A percentile compares a stretch with the other conserved stretches of the same genome.
Evolutionary conservation across 2,113 vertebrate species (phyloP).

Genomic region (Corythoichthys intestinalis): DNA sequence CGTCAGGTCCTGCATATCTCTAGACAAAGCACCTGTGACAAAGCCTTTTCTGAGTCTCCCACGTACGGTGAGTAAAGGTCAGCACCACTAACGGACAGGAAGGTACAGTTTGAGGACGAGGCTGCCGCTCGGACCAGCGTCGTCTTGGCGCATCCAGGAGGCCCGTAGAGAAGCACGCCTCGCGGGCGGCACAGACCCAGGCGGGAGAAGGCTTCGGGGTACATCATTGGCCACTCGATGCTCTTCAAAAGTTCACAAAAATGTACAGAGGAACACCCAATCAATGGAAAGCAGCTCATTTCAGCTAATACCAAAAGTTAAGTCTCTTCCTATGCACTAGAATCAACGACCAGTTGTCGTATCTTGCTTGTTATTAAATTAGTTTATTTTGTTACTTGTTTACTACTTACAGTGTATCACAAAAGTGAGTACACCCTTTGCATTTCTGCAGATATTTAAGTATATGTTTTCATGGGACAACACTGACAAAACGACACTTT

Average conservation of each 20-base stretch:
- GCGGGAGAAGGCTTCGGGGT: slow-evolving; percentile 82
- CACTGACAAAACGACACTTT: too few species aligned
- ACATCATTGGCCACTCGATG: slow-evolving; percentile 90
- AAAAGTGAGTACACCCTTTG: too few species aligned
- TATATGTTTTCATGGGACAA: too few species aligned
- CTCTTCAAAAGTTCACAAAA: slow-evolving; percentile 69
- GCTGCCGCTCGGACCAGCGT: slow-evolving; percentile 84
- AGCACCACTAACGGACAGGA: slow-evolving; percentile 84
- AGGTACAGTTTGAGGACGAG: slow-evolving; percentile 79
- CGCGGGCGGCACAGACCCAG: slow-evolving; percentile 83
- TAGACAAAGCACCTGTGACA: slow-evolving; percentile 79
- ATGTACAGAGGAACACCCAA: background rate
- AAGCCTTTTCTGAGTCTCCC: slow-evolving; percentile 89
- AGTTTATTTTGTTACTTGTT: too few species aligned
- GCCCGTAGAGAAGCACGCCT: slow-evolving; percentile 88
- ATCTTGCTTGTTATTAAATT: too few species aligned
- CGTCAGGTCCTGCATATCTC: background rate
- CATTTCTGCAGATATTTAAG: too few species aligned
- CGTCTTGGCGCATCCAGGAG: slow-evolving; percentile 93
- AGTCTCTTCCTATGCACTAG: too few species aligned
- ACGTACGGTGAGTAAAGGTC: slow-evolving; percentile 91
- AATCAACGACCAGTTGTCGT: too few species aligned
- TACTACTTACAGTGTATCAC: too few species aligned
- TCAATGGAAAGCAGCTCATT: background rate
- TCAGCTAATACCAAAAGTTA: background rate